Evolutionary conservation across 1,140 invertebrate genomes (phyloP).

Genomic region (Archivesica marissinica): DNA sequence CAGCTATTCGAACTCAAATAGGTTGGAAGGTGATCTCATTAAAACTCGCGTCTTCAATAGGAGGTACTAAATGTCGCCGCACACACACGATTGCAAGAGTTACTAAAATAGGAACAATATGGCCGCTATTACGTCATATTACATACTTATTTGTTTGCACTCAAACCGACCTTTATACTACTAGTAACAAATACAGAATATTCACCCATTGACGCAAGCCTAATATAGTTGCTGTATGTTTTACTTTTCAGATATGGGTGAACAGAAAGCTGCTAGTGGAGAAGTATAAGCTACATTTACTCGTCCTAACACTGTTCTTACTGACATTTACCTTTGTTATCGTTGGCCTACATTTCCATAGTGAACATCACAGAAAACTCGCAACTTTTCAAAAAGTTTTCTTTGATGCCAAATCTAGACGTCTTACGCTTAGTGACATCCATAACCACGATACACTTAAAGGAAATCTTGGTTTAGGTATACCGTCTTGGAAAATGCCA

Average conservation of each 20-base stretch:
- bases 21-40: no score
- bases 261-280: slow-evolving; percentile 64
- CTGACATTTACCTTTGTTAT: slow-evolving; percentile 70
- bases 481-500: slow-evolving; percentile 77
- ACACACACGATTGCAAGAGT: no score
- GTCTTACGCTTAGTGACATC: slow-evolving; percentile 66
- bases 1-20: no score
- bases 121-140: no score
- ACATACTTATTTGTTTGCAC: no score
- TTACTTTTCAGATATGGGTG: slow-evolving; percentile 67
- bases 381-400: slow-evolving; percentile 73
- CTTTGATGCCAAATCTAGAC: slow-evolving; percentile 68
- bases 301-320: slow-evolving; percentile 73
- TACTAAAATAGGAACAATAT: no score
- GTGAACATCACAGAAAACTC: slow-evolving; percentile 63
- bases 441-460: slow-evolving; percentile 62
- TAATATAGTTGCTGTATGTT: no score
- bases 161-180: no score
- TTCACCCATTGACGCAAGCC: no score
- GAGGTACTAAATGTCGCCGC: no score
- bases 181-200: no score
- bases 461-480: slow-evolving; percentile 69
- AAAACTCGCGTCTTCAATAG: no score
- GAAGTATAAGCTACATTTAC: slow-evolving; percentile 75
- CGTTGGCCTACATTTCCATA: slow-evolving; percentile 75